Conservation (phyloP, 2,888 invertebrate genomes). For the Marronus borbonicus region DNA sequence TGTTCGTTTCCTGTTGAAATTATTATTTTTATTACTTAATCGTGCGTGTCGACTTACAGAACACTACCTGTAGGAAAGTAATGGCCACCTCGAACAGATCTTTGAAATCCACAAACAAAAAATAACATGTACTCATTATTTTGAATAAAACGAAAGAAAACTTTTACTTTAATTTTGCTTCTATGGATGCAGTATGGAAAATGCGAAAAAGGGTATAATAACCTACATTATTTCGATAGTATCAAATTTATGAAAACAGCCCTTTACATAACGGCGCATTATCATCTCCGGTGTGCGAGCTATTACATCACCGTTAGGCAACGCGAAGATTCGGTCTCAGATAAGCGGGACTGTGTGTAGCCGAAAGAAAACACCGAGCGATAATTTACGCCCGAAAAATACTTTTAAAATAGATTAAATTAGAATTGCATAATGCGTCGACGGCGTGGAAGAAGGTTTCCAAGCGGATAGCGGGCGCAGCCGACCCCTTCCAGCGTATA, state of each 20-base stretch:
- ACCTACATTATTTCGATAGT: conserved; percentile 27
- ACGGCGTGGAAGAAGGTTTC: conserved; percentile 29
- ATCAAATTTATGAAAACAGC: conserved; percentile 36
- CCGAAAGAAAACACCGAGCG: conserved; percentile 11
- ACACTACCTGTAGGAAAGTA: too few relatives aligned
- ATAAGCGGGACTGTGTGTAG: conserved; percentile 10
- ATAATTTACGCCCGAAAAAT: conserved; percentile 46
- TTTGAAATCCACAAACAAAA: too few relatives aligned
- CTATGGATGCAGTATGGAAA: not conserved
- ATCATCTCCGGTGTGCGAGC: conserved; percentile 33
- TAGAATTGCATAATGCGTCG: conserved; percentile 51
- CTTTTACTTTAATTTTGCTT: too few relatives aligned
- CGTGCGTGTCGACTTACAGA: too few relatives aligned
- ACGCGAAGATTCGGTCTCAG: conserved; percentile 12
- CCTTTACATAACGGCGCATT: conserved; percentile 27
- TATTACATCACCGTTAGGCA: conserved; percentile 18
- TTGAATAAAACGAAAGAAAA: too few relatives aligned
- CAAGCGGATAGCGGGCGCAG: not conserved
- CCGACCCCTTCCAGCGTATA: conserved; percentile 30
- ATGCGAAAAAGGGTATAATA: conserved; percentile 6
- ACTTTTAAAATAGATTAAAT: conserved; percentile 52
- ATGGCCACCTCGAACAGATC: too few relatives aligned
- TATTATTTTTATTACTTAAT: too few relatives aligned
- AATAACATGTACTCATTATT: too few relatives aligned
- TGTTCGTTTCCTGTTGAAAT: too few relatives aligned